Evolutionary conservation across 37 sponge, comb jelly and placozoan genomes (phyloP).

Genomic region (Diacarnus erythraeanus): DNA sequence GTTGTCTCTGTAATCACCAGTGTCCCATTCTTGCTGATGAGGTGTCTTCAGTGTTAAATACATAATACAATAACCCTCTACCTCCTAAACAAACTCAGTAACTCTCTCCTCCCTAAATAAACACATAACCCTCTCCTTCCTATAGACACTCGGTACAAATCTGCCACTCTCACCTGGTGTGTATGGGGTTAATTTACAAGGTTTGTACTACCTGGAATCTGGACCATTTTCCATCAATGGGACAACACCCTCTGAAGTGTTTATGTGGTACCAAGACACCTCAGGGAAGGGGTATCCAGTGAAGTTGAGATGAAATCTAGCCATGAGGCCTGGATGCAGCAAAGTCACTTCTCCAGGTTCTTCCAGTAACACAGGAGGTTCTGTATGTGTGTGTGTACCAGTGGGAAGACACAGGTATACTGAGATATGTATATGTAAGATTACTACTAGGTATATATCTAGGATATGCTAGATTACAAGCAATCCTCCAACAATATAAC

Average conservation of each 20-base stretch:
- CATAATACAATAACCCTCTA: no score
- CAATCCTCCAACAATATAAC: neutral
- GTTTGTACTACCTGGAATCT: slow-evolving; percentile 1
- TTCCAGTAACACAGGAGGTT: neutral
- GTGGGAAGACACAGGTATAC: no score
- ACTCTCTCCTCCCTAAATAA: neutral
- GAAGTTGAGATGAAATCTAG: slow-evolving; percentile 21
- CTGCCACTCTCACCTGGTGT: no score
- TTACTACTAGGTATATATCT: no score
- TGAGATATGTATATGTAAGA: no score
- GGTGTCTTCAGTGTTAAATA: neutral
- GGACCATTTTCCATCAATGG: neutral
- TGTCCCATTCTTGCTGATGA: slow-evolving; percentile 8
- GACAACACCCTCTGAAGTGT: neutral
- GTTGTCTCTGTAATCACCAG: slow-evolving; percentile 28
- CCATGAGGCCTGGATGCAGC: slow-evolving; percentile 19
- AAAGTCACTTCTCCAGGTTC: slow-evolving; percentile 8
- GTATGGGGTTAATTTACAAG: neutral
- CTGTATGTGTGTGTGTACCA: no score
- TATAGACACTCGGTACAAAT: no score
- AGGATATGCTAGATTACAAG: no score
- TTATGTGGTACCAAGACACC: slow-evolving; percentile 40
- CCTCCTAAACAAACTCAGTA: no score
- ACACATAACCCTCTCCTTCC: neutral
- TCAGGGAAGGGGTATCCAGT: slow-evolving; percentile 29